phyloP scores from a whole-genome alignment of 2,888 invertebrate genomes.

The Strigamia maritima region DNA sequence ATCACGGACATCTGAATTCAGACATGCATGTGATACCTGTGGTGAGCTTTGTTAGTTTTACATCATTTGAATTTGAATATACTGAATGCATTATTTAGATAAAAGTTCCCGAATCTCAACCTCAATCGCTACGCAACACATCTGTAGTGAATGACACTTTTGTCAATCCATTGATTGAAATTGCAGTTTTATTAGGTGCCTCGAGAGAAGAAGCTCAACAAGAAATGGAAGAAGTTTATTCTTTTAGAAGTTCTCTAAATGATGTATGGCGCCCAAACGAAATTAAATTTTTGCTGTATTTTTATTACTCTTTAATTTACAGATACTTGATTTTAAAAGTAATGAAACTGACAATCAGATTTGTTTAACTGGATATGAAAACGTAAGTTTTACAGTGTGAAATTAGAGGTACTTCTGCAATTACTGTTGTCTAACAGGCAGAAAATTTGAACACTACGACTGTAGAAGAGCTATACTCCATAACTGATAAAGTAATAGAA shows the following conservation, averaged over 20 bases:
- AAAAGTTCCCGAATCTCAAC: background rate
- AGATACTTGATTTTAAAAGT: background rate
- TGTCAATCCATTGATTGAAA: background rate
- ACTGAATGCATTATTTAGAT: too few relatives aligned
- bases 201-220: background rate
- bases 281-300: background rate
- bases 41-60: background rate
- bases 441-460: background rate
- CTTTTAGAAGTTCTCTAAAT: background rate
- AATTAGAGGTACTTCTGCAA: too few relatives aligned
- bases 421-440: background rate
- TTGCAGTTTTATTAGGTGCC: background rate
- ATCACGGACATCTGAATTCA: background rate
- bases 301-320: background rate
- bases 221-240: background rate
- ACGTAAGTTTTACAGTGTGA: background rate
- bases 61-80: background rate
- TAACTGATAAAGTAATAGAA: background rate
- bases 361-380: background rate
- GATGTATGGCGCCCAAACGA: background rate
- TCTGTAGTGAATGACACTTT: background rate
- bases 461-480: background rate
- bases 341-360: background rate
- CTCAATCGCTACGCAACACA: background rate
- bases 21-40: background rate